Percentiles rank a stretch among this genome's conserved stretches.
These are phyloP conservation scores for Pyrrhosoma nymphula DNA, from an alignment of 2,888 invertebrate genomes.

Conservation along the genomic window DNA sequence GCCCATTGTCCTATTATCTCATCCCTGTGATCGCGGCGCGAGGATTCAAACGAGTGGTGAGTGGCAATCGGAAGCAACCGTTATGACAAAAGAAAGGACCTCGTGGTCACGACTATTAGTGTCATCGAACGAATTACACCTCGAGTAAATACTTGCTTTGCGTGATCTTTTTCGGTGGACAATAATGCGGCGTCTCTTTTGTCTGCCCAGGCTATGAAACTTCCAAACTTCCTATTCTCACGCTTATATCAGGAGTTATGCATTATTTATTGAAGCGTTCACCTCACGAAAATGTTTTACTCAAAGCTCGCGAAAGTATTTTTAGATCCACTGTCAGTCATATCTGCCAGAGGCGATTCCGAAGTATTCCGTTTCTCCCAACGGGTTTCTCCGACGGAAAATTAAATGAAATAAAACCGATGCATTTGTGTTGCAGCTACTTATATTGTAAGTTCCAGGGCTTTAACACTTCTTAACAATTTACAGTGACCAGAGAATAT, in stretches of 20 bases:
- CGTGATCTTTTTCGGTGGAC: not conserved
- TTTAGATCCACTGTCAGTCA: too few species aligned
- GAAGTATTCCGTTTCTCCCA: too few species aligned
- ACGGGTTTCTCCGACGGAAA: too few species aligned
- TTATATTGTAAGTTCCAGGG: too few species aligned
- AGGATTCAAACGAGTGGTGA: slow-evolving; percentile 30
- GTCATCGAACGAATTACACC: slow-evolving; percentile 48
- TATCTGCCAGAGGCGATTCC: too few species aligned
- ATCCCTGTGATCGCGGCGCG: not conserved
- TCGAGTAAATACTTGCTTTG: slow-evolving; percentile 19
- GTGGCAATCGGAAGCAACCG: slow-evolving; percentile 51
- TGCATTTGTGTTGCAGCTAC: too few species aligned
- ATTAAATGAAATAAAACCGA: too few species aligned
- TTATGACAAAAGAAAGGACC: slow-evolving; percentile 31
- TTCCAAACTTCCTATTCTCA: not conserved
- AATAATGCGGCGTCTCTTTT: slow-evolving; percentile 32
- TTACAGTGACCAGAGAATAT: too few species aligned
- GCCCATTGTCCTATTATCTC: slow-evolving; percentile 63
- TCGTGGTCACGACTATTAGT: slow-evolving; percentile 51
- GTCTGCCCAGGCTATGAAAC: not conserved
- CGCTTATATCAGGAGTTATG: not conserved
- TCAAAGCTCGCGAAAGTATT: too few species aligned
- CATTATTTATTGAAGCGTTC: not conserved
- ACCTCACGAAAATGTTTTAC: not conserved
- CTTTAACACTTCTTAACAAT: too few species aligned